Evolutionary conservation across 2,113 vertebrate genomes (phyloP).

Genomic region (Steatornis caripensis): DNA sequence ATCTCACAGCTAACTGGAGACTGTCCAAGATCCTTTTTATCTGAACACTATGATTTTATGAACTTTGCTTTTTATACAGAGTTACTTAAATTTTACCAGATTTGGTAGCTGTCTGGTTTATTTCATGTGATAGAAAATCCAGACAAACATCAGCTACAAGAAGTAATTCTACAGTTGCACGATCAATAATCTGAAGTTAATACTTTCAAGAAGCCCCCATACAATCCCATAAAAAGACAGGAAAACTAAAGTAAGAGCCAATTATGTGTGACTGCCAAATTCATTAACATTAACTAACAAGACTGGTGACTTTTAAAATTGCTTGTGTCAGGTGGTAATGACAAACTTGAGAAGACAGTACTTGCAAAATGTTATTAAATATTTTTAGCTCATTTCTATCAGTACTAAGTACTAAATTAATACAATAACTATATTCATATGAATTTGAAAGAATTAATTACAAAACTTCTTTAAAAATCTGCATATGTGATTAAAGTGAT

Average conservation of each 20-base stretch:
- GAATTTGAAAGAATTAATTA: background rate
- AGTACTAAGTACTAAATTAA: background rate
- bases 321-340: background rate
- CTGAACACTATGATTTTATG: background rate
- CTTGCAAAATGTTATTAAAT: background rate
- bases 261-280: background rate
- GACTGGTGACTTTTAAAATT: constrained; percentile 17
- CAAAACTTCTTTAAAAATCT: background rate
- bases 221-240: background rate
- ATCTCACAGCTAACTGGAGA: background rate
- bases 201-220: background rate
- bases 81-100: background rate
- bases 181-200: background rate
- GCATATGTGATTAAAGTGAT: background rate
- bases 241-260: background rate
- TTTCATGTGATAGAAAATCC: background rate
- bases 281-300: constrained; percentile 21
- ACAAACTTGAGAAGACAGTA: background rate
- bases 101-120: background rate
- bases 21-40: background rate
- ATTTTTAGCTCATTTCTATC: background rate
- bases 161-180: background rate
- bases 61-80: background rate
- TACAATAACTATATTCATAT: background rate
- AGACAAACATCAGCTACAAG: background rate